Conservation (phyloP, 2,888 invertebrate genomes). For the Cerastis rubricosa region DNA sequence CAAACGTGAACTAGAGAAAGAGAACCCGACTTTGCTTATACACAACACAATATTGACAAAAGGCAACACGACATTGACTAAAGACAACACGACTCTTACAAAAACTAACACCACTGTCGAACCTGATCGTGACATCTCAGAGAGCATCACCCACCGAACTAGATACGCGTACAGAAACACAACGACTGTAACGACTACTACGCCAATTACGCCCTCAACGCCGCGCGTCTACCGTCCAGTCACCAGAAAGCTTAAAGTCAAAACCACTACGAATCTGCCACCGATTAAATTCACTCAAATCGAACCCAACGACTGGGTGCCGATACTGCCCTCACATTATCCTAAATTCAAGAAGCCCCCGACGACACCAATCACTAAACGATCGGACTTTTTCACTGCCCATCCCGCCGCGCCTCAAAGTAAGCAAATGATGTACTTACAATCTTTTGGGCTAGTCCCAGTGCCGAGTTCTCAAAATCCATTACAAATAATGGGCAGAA, state of each 20-base stretch:
- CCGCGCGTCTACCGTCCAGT: conserved; percentile 81
- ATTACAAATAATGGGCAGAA: conserved; percentile 71
- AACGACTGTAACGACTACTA: conserved; percentile 70
- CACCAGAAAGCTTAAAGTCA: conserved; percentile 81
- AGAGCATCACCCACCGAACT: conserved; percentile 72
- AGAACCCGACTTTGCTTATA: conserved; percentile 47
- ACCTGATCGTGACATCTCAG: conserved; percentile 76
- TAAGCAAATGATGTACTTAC: conserved; percentile 81
- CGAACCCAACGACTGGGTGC: conserved; percentile 86
- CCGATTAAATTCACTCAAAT: conserved; percentile 75
- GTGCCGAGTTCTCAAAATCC: conserved; percentile 71
- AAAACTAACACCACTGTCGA: conserved; percentile 72
- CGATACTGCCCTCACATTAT: conserved; percentile 85
- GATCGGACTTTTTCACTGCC: conserved; percentile 73
- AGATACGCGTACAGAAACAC: conserved; percentile 75
- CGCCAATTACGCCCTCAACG: conserved; percentile 69
- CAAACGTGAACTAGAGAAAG: conserved; percentile 69
- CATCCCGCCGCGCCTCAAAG: conserved; percentile 65
- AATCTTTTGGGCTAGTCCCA: conserved; percentile 83
- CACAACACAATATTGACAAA: conserved; percentile 68
- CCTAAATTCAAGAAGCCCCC: conserved; percentile 71
- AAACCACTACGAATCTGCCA: conserved; percentile 73
- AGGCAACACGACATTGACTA: conserved; percentile 67
- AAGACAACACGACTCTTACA: conserved; percentile 71
- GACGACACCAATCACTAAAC: conserved; percentile 74